Evolutionary conservation across 2,888 invertebrate species (phyloP).

Genomic region (Acronicta psi): DNA sequence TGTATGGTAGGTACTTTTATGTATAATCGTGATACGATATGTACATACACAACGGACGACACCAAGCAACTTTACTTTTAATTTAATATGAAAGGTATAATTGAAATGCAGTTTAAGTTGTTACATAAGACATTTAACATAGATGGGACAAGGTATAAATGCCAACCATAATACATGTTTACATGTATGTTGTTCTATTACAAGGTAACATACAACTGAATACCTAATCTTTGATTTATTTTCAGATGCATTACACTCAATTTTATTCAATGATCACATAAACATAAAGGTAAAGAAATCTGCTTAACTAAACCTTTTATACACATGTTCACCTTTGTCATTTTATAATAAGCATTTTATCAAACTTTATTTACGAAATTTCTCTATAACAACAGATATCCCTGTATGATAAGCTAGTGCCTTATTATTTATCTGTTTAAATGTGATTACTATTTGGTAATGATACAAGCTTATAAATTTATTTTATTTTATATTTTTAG

Average conservation of each 20-base stretch:
- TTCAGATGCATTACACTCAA: constrained; percentile 50
- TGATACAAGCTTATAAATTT: no score
- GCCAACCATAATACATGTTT: constrained; percentile 48
- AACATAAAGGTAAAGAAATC: constrained; percentile 48
- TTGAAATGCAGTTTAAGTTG: constrained; percentile 21
- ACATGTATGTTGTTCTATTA: constrained; percentile 34
- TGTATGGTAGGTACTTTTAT: constrained; percentile 59
- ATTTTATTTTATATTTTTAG: no score
- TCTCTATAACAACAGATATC: neutral
- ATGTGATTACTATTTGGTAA: no score
- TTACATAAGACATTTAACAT: constrained; percentile 53
- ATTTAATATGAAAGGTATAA: constrained; percentile 36
- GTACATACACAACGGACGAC: constrained; percentile 45
- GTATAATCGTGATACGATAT: constrained; percentile 56
- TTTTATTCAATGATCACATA: constrained; percentile 51
- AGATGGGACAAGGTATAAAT: constrained; percentile 33
- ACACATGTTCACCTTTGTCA: constrained; percentile 23
- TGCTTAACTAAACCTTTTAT: constrained; percentile 34
- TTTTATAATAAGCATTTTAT: neutral
- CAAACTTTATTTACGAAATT: neutral
- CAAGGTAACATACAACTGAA: constrained; percentile 25
- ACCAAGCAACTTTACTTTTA: constrained; percentile 40
- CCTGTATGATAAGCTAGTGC: constrained; percentile 9
- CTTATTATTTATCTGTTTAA: neutral
- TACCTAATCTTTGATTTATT: constrained; percentile 34